Conservation (phyloP, 2,888 invertebrate genomes). For the Ectemnius continuus region DNA sequence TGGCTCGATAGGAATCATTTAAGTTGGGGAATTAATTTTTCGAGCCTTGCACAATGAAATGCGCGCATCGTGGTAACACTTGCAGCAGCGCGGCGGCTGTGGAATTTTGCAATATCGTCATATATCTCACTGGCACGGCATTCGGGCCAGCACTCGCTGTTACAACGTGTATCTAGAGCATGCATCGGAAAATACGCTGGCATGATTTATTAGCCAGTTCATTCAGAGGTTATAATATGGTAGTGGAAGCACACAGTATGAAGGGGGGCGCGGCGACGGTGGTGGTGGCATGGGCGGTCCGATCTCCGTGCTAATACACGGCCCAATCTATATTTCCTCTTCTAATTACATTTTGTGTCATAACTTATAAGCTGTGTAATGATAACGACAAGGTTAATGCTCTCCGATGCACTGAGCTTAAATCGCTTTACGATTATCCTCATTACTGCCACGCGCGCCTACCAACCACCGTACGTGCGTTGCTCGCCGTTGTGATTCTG, state of each 20-base stretch:
- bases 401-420: conserved; percentile 40
- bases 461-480: no score
- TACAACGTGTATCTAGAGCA: conserved; percentile 3
- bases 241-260: not conserved
- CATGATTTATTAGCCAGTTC: conserved; percentile 2
- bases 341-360: conserved; percentile 54
- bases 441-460: conserved; percentile 31
- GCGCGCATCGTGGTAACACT: no score
- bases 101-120: not conserved
- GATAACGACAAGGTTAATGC: conserved; percentile 52
- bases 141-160: not conserved
- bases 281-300: conserved; percentile 1
- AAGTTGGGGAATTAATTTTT: no score
- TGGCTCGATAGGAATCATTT: no score
- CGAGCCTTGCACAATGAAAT: no score
- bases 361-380: conserved; percentile 54
- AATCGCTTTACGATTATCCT: conserved; percentile 56
- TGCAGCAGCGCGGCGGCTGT: no score
- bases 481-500: no score
- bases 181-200: conserved; percentile 2
- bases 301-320: conserved; percentile 39
- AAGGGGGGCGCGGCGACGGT: no score
- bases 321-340: conserved; percentile 32
- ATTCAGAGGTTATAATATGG: conserved; percentile 34
- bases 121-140: not conserved